Evolutionary conservation across 2,888 invertebrate genomes (phyloP).

Genomic region (Tinea pellionella): DNA sequence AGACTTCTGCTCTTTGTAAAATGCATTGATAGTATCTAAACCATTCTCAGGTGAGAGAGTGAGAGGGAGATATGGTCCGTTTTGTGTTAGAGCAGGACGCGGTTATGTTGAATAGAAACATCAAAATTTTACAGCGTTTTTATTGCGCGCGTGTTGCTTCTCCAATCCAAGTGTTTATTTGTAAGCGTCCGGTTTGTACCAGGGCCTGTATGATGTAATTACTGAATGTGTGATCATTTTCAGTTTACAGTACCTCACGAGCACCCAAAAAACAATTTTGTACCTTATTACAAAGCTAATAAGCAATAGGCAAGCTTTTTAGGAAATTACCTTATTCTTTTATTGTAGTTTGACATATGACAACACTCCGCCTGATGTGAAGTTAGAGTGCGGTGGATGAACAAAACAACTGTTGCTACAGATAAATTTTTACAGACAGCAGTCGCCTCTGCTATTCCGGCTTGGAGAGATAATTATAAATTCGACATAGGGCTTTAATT

Average conservation of each 20-base stretch:
- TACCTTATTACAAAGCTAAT: too few relatives aligned
- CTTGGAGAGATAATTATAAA: too few relatives aligned
- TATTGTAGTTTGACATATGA: too few relatives aligned
- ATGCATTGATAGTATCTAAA: constrained; percentile 67
- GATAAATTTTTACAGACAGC: too few relatives aligned
- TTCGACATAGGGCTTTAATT: too few relatives aligned
- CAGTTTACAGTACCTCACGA: constrained; percentile 18
- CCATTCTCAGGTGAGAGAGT: constrained; percentile 43
- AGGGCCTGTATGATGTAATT: constrained; percentile 33
- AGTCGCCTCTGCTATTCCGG: too few relatives aligned
- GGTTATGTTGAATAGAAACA: constrained; percentile 60
- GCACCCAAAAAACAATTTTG: too few relatives aligned
- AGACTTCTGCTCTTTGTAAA: constrained; percentile 68
- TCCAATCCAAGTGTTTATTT: constrained; percentile 52
- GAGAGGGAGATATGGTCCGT: constrained; percentile 25
- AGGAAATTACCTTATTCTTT: too few relatives aligned
- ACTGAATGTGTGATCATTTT: constrained; percentile 19
- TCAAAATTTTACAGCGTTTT: constrained; percentile 69
- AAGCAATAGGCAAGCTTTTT: too few relatives aligned
- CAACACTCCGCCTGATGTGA: too few relatives aligned
- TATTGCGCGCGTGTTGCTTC: constrained; percentile 45
- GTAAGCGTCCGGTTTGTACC: constrained; percentile 45
- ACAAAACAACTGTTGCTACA: too few relatives aligned
- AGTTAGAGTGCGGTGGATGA: too few relatives aligned
- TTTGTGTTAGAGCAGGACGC: constrained; percentile 26